phyloP scores from a whole-genome alignment of 1,140 invertebrate genomes.

The Trichogramma pretiosum region DNA sequence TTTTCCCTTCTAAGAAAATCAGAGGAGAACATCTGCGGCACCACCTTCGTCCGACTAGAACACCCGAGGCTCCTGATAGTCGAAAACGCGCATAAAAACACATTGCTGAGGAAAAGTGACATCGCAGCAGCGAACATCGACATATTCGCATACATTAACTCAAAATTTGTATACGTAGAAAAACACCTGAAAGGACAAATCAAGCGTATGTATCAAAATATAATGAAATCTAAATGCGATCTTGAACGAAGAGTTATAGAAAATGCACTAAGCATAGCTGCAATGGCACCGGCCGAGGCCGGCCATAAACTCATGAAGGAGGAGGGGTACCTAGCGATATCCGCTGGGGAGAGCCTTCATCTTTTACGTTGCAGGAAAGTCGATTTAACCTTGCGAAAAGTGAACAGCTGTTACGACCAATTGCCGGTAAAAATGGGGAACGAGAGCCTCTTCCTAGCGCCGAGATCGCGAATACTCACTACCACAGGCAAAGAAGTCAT shows the following conservation, averaged over 20 bases:
- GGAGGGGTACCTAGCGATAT: slow-evolving; percentile 19
- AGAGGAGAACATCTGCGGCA: no score
- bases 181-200: slow-evolving; percentile 14
- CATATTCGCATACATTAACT: slow-evolving; percentile 17
- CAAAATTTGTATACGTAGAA: slow-evolving; percentile 22
- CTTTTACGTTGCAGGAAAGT: slow-evolving; percentile 20
- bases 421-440: slow-evolving; percentile 12
- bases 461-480: slow-evolving; percentile 13
- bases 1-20: no score
- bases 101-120: no score
- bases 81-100: no score
- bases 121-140: no score
- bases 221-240: slow-evolving; percentile 17
- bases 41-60: no score
- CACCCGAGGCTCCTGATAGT: no score
- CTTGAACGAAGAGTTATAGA: slow-evolving; percentile 14
- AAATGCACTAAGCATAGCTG: slow-evolving; percentile 13
- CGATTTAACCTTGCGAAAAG: slow-evolving; percentile 4
- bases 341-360: slow-evolving; percentile 20
- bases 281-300: slow-evolving; percentile 19
- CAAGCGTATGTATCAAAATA: slow-evolving; percentile 9
- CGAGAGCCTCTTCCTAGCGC: slow-evolving; percentile 11
- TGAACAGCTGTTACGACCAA: slow-evolving; percentile 14
- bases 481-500: slow-evolving; percentile 6
- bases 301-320: slow-evolving; percentile 20